phyloP scores from a whole-genome alignment of 2,113 vertebrate species.

The Hiodon alosoides region DNA sequence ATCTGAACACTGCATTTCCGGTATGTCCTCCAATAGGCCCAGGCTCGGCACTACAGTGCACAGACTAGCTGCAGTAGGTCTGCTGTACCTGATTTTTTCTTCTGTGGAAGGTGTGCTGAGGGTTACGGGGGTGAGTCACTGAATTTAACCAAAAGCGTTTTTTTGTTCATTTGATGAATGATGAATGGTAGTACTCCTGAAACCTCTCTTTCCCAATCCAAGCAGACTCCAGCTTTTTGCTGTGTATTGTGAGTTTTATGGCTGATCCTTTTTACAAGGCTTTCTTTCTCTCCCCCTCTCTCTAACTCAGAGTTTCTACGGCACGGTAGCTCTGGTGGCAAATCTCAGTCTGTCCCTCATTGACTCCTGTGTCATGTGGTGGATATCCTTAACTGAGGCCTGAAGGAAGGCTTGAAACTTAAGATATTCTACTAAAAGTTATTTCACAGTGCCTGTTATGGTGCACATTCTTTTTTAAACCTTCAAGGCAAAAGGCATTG shows the following conservation, averaged over 20 bases:
- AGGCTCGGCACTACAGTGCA: constrained; percentile 86
- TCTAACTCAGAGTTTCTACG: constrained; percentile 76
- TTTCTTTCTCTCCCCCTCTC: background rate
- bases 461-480: background rate
- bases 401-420: background rate
- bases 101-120: constrained; percentile 90
- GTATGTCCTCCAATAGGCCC: constrained; percentile 60
- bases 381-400: constrained; percentile 85
- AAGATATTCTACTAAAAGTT: background rate
- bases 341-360: constrained; percentile 84
- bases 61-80: constrained; percentile 81
- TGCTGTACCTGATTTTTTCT: constrained; percentile 87
- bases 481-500: too few species aligned
- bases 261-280: background rate
- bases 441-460: background rate
- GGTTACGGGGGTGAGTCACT: constrained; percentile 83
- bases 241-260: background rate
- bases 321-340: constrained; percentile 74
- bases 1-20: background rate
- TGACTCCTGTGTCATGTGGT: constrained; percentile 94
- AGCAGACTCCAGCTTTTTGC: background rate
- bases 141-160: too few species aligned
- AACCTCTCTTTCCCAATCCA: background rate
- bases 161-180: too few species aligned
- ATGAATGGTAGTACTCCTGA: background rate